Evolutionary conservation across 2,113 vertebrate genomes (phyloP).

Genomic region (Anser cygnoides): DNA sequence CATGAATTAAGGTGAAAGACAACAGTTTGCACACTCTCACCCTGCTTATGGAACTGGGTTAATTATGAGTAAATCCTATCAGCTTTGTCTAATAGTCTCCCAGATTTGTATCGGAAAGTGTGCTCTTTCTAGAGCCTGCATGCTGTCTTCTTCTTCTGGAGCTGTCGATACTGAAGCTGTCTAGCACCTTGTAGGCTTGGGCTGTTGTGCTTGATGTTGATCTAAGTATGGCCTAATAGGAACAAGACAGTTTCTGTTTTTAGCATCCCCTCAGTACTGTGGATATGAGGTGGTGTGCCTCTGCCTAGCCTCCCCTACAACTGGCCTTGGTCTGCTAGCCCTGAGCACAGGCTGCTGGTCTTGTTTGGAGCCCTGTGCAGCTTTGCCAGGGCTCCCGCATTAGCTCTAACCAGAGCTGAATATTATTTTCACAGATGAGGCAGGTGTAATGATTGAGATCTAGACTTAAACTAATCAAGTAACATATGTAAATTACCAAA

Average conservation of each 20-base stretch:
- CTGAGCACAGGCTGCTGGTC: background rate
- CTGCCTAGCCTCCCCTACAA: background rate
- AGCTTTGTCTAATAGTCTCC: background rate
- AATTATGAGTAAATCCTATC: background rate
- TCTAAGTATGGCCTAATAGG: accelerated
- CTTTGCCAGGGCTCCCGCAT: background rate
- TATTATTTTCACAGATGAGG: background rate
- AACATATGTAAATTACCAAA: background rate
- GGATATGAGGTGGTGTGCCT: background rate
- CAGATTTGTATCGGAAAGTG: background rate
- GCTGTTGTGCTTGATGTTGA: background rate
- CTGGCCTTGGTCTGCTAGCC: background rate
- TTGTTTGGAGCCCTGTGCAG: background rate
- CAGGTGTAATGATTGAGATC: background rate
- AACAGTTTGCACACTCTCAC: background rate
- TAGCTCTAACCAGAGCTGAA: background rate
- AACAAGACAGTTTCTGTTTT: background rate
- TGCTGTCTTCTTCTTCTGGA: background rate
- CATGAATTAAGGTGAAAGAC: background rate
- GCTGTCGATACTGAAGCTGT: background rate
- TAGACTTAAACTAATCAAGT: background rate
- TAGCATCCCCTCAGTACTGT: background rate
- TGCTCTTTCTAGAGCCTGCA: background rate
- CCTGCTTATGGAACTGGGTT: background rate
- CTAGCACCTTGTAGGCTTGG: background rate